Evolutionary conservation across 1,140 invertebrate genomes (phyloP).

Genomic region (Apis dorsata): DNA sequence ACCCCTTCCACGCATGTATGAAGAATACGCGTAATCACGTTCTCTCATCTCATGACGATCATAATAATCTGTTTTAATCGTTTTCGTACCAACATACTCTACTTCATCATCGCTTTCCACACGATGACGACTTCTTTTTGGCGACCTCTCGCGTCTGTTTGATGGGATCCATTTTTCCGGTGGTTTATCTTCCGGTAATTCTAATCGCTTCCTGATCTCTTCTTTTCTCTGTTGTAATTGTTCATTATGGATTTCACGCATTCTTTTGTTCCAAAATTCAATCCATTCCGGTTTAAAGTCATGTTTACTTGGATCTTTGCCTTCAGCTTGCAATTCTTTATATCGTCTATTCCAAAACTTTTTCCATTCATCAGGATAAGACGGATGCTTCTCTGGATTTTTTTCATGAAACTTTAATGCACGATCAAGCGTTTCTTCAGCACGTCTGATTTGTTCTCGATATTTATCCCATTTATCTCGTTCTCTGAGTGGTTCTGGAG

Average conservation of each 20-base stretch:
- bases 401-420: slow-evolving; percentile 86
- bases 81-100: slow-evolving; percentile 77
- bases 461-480: slow-evolving; percentile 82
- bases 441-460: slow-evolving; percentile 79
- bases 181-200: slow-evolving; percentile 77
- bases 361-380: slow-evolving; percentile 93
- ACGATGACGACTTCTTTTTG: slow-evolving; percentile 67
- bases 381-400: slow-evolving; percentile 91
- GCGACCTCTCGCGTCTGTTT: slow-evolving; percentile 43
- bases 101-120: slow-evolving; percentile 77
- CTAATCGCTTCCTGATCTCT: slow-evolving; percentile 81
- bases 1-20: slow-evolving; percentile 68
- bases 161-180: slow-evolving; percentile 62
- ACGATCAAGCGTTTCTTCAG: slow-evolving; percentile 78
- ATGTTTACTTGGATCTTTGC: slow-evolving; percentile 87
- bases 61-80: slow-evolving; percentile 67
- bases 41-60: slow-evolving; percentile 67
- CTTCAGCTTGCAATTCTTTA: slow-evolving; percentile 88
- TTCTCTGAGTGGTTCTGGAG: slow-evolving; percentile 72
- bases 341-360: slow-evolving; percentile 90
- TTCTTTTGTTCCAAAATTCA: slow-evolving; percentile 88
- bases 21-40: slow-evolving; percentile 67
- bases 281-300: slow-evolving; percentile 95
- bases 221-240: slow-evolving; percentile 83
- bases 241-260: slow-evolving; percentile 87